These are phyloP conservation scores for Stratiolaelaps scimitus DNA, from an alignment of 1,140 invertebrate genomes.

Conservation along the genomic window DNA sequence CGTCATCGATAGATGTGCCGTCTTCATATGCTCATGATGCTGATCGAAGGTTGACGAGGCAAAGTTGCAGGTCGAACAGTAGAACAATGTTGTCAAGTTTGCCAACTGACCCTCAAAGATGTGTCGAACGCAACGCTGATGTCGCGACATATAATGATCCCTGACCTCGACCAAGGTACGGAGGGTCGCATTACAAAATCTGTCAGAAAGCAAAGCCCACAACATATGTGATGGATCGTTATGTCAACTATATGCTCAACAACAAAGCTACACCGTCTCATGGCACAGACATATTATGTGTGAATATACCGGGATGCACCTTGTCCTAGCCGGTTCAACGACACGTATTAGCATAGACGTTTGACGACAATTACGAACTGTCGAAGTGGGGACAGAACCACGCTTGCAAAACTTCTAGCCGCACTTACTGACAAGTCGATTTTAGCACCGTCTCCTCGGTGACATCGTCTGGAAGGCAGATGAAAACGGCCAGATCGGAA, in stretches of 20 bases:
- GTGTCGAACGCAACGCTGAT: constrained; percentile 35
- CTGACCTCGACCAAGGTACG: constrained; percentile 36
- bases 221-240: too few species aligned
- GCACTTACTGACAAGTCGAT: constrained; percentile 35
- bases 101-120: constrained; percentile 33
- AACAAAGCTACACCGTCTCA: too few species aligned
- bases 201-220: too few species aligned
- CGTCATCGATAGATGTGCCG: constrained; percentile 36
- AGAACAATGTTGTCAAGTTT: constrained; percentile 35
- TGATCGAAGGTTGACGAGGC: constrained; percentile 34
- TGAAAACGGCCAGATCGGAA: constrained; percentile 37
- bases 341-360: too few species aligned
- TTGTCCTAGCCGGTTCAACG: too few species aligned
- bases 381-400: too few species aligned
- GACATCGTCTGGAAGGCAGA: constrained; percentile 36
- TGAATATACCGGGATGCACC: too few species aligned
- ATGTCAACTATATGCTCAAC: too few species aligned
- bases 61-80: constrained; percentile 35
- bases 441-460: constrained; percentile 34
- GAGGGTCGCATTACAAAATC: constrained; percentile 35
- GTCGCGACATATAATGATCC: constrained; percentile 35
- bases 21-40: constrained; percentile 38
- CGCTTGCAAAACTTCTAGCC: too few species aligned
- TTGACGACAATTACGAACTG: too few species aligned
- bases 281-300: too few species aligned